phyloP scores from a whole-genome alignment of 2,888 invertebrate species.

The Netelia inedita region DNA sequence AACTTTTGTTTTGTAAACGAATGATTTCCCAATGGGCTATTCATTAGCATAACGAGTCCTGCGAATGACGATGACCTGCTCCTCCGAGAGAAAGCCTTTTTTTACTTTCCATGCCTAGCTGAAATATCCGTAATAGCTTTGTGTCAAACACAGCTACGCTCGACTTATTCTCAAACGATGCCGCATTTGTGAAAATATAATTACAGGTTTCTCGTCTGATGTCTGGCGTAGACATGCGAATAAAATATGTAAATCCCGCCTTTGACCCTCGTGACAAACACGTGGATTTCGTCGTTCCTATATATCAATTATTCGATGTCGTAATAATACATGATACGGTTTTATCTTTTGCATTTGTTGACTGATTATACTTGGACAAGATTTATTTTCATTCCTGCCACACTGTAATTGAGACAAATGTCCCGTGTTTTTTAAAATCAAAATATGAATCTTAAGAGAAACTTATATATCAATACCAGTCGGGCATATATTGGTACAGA shows the following conservation, averaged over 20 bases:
- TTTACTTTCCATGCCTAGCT: background rate
- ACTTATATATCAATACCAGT: slow-evolving; percentile 26
- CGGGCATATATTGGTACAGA: background rate
- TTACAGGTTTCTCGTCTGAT: background rate
- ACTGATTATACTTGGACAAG: slow-evolving; percentile 11
- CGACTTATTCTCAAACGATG: background rate
- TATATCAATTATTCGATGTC: background rate
- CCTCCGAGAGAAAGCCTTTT: slow-evolving; percentile 7
- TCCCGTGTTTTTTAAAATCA: slow-evolving; percentile 12
- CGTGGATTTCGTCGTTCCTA: slow-evolving; percentile 38
- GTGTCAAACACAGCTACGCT: background rate
- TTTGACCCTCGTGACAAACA: slow-evolving; percentile 37
- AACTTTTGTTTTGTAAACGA: slow-evolving; percentile 20
- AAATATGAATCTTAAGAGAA: slow-evolving; percentile 16
- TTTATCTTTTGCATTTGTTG: slow-evolving; percentile 9
- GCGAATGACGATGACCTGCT: background rate
- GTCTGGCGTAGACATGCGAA: background rate
- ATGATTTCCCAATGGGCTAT: slow-evolving; percentile 9
- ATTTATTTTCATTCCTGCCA: background rate
- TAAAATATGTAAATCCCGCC: slow-evolving; percentile 3
- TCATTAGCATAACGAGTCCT: slow-evolving; percentile 30
- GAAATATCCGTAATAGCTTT: background rate
- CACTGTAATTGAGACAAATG: background rate
- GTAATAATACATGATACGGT: background rate
- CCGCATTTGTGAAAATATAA: background rate